Evolutionary conservation across 2,888 invertebrate species (phyloP).

Genomic region (Seira musarum): DNA sequence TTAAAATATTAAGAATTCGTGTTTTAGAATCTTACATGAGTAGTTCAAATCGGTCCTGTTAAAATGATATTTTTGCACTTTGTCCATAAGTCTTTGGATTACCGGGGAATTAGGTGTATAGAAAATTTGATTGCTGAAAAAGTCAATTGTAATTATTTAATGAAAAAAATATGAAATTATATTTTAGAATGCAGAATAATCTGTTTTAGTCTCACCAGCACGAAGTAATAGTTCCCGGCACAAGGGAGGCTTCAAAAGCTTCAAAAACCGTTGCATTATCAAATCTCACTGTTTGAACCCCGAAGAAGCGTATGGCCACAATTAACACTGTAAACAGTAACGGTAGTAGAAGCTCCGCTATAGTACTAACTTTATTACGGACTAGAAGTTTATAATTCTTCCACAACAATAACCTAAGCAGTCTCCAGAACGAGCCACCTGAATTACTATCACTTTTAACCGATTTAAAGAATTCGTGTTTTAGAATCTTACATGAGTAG

Average conservation of each 20-base stretch:
- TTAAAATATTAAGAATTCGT: no score
- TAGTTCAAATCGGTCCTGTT: conserved; percentile 52
- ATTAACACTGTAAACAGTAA: conserved; percentile 80
- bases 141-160: no score
- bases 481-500: conserved; percentile 67
- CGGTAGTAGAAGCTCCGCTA: conserved; percentile 80
- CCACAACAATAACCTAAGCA: conserved; percentile 83
- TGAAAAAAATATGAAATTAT: no score
- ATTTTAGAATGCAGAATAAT: no score
- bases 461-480: no score
- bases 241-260: conserved; percentile 68
- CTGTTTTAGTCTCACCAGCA: conserved; percentile 61
- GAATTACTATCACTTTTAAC: no score
- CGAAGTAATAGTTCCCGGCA: conserved; percentile 47
- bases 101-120: conserved; percentile 63
- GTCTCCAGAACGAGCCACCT: conserved; percentile 62
- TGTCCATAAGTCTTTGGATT: conserved; percentile 58
- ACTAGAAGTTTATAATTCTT: conserved; percentile 87
- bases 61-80: conserved; percentile 61
- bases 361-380: conserved; percentile 80
- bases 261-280: conserved; percentile 71
- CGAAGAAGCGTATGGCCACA: conserved; percentile 79
- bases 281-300: conserved; percentile 77
- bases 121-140: conserved; percentile 65
- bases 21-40: conserved; percentile 65